phyloP scores from a whole-genome alignment of 1,140 invertebrate genomes.

The Caenorhabditis briggsae region DNA sequence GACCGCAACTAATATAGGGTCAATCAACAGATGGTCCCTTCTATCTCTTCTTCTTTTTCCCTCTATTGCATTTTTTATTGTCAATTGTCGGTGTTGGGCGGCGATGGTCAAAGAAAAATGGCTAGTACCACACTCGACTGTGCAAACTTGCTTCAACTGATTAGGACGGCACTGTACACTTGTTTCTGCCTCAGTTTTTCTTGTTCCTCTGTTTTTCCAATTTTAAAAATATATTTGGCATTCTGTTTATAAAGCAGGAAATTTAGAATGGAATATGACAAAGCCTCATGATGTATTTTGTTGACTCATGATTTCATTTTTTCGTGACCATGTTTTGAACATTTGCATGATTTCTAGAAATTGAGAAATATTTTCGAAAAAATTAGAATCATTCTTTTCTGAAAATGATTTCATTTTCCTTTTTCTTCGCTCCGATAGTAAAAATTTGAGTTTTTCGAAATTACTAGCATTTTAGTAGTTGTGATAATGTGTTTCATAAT shows the following conservation, averaged over 20 bases:
- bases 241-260: no score
- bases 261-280: no score
- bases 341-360: no score
- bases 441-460: neutral
- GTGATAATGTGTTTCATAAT: no score
- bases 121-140: neutral
- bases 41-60: neutral
- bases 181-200: neutral
- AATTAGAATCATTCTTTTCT: no score
- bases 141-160: constrained; percentile 31
- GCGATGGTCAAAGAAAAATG: constrained; percentile 15
- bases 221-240: no score
- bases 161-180: constrained; percentile 29
- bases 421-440: neutral
- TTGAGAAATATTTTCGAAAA: no score
- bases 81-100: neutral
- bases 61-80: neutral
- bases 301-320: no score
- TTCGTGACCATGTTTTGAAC: no score
- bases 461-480: no score
- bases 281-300: no score
- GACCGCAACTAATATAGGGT: constrained; percentile 14
- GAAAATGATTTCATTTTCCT: no score
- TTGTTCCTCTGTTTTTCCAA: neutral
- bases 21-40: constrained; percentile 38